phyloP scores from a whole-genome alignment of 2,113 vertebrate genomes.

The Callorhinus ursinus region DNA sequence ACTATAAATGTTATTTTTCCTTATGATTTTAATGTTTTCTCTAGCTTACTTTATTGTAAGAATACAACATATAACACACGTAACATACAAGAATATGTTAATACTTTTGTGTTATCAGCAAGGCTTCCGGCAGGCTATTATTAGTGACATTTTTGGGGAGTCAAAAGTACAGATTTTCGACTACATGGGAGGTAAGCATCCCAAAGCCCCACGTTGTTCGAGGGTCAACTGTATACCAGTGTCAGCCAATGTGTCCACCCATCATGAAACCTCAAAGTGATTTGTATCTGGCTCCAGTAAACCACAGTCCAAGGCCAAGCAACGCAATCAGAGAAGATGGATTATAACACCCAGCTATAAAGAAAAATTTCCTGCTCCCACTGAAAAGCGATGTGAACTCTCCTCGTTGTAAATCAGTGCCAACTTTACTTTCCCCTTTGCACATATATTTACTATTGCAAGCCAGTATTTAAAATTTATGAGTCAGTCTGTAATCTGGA shows the following conservation, averaged over 20 bases:
- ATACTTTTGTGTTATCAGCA: background rate
- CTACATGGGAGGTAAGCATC: background rate
- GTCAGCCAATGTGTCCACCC: background rate
- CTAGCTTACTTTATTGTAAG: background rate
- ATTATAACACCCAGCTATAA: background rate
- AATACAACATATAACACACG: background rate
- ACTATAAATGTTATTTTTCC: background rate
- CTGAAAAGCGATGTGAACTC: background rate
- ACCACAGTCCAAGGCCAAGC: background rate
- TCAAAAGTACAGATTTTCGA: background rate
- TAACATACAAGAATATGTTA: background rate
- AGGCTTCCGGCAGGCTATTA: background rate
- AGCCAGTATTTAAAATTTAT: constrained; percentile 27
- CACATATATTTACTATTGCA: background rate
- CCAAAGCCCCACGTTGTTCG: background rate
- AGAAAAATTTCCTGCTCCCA: background rate
- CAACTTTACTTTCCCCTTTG: background rate
- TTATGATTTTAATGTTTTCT: background rate
- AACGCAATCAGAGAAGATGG: background rate
- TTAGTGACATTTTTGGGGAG: background rate
- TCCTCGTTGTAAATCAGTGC: background rate
- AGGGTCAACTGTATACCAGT: background rate
- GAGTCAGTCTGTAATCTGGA: background rate
- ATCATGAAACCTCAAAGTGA: background rate
- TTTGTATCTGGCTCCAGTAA: background rate